These are phyloP conservation scores for Perognathus longimembris DNA, from an alignment of 2,113 vertebrate genomes.

Conservation along the genomic window DNA sequence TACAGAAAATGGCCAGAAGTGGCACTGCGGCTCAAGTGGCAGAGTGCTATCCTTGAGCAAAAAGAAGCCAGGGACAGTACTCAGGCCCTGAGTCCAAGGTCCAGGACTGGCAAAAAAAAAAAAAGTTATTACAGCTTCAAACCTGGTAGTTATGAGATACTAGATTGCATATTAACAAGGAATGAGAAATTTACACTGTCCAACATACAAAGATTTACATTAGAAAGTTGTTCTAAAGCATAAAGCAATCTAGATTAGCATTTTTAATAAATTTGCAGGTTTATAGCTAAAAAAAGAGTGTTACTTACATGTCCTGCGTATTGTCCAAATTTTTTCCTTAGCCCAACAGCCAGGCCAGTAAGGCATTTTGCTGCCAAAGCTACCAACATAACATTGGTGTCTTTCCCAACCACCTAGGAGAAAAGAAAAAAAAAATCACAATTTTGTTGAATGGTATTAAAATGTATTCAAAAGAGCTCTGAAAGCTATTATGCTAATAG, in stretches of 20 bases:
- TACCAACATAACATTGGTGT: slow-evolving; percentile 98
- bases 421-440: neutral
- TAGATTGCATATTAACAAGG: slow-evolving; percentile 38
- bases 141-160: slow-evolving; percentile 23
- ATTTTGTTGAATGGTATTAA: neutral
- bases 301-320: slow-evolving; percentile 95
- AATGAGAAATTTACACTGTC: slow-evolving; percentile 28
- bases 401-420: slow-evolving; percentile 96
- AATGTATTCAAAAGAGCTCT: slow-evolving; percentile 44
- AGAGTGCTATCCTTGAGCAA: too few relatives aligned
- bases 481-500: neutral
- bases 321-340: slow-evolving; percentile 98
- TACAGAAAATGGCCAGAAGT: too few relatives aligned
- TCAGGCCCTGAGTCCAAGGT: too few relatives aligned
- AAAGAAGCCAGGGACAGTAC: too few relatives aligned
- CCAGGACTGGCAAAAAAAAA: neutral
- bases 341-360: slow-evolving; percentile 93
- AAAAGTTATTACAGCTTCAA: slow-evolving; percentile 5
- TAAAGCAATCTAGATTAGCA: neutral
- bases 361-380: slow-evolving; percentile 97
- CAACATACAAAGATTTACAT: slow-evolving; percentile 23
- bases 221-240: slow-evolving; percentile 59
- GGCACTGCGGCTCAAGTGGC: too few relatives aligned
- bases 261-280: slow-evolving; percentile 28
- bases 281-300: slow-evolving; percentile 21